phyloP scores from a whole-genome alignment of 2,888 invertebrate species.

The Theodoxus fluviatilis region DNA sequence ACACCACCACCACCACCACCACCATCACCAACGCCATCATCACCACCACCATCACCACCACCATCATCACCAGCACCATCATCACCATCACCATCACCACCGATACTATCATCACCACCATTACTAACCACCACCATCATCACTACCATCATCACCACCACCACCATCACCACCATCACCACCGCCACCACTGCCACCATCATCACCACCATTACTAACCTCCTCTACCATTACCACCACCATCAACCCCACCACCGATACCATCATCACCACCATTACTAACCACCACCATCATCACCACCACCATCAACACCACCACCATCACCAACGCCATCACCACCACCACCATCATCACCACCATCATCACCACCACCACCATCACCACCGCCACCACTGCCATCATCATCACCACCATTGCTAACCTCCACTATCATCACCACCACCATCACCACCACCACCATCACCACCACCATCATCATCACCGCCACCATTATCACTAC shows the following conservation, averaged over 20 bases:
- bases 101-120: background rate
- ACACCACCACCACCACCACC: conserved; percentile 22
- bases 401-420: too few relatives aligned
- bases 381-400: conserved; percentile 1
- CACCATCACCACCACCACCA: too few relatives aligned
- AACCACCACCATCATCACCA: too few relatives aligned
- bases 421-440: too few relatives aligned
- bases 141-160: background rate
- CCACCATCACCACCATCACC: background rate
- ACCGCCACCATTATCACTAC: too few relatives aligned
- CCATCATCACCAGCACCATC: conserved; percentile 8
- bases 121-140: background rate
- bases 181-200: background rate
- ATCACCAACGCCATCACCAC: background rate
- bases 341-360: conserved; percentile 11
- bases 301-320: conserved; percentile 14
- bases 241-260: conserved; percentile 5
- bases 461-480: too few relatives aligned
- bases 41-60: conserved; percentile 6
- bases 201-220: background rate
- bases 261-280: too few relatives aligned
- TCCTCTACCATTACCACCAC: conserved; percentile 5
- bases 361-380: conserved; percentile 3
- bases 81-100: background rate
- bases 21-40: conserved; percentile 15